Base-by-base conservation (phyloP, 1,140 invertebrate genomes). In the Asobara japonica region DNA sequence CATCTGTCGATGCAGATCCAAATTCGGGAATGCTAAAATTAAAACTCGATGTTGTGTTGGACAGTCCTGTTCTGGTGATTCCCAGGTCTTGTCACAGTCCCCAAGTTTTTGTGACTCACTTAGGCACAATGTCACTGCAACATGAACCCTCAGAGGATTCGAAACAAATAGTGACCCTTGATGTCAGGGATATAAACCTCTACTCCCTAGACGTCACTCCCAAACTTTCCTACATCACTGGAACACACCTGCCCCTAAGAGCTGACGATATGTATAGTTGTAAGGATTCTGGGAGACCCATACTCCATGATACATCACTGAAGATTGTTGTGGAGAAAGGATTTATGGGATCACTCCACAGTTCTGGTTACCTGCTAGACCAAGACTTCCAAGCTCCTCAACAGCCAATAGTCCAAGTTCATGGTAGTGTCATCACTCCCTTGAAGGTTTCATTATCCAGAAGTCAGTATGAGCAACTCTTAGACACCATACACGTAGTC, bases 21-120 rank as follows among this genome's bases (percentile, higher is more conserved):
- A 78, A 73, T 22, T 10, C 77, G 2, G 36, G 73, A 0, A 77
- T 69, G 30, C 33, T 83, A 0, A 77, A 78, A 71, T 74, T 87
- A 45, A 92, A 90, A 71, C 83, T 94, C 36, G 91, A 94, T 86
- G 89, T 97, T 66, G 90, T 95, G 45, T 87, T 98, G 62, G 94
- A 97, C 80, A 97, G 95, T 71, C 97, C 97, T 1, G 94, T 98
- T 25, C 89, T 98, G 56, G 93, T 98, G 29, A 85, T 98, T 56
- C 96, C 97, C 0, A 88, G 94, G 66, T 91, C 91, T 6, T 89
- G 92, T n/a, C 89, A 89, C 27, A 97, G 95, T 85, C 79, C 91
- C 16, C 91, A 96, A 80, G 95, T 98, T 20, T 90, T 98, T 62
- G 94, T 98, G 13, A 95, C 95, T n/a, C 96, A 97, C 88, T 89